Evolutionary conservation across 2,888 invertebrate species (phyloP), one percentile per base, ranked within the genome.

Genomic region (Oligia fasciuncula): DNA sequence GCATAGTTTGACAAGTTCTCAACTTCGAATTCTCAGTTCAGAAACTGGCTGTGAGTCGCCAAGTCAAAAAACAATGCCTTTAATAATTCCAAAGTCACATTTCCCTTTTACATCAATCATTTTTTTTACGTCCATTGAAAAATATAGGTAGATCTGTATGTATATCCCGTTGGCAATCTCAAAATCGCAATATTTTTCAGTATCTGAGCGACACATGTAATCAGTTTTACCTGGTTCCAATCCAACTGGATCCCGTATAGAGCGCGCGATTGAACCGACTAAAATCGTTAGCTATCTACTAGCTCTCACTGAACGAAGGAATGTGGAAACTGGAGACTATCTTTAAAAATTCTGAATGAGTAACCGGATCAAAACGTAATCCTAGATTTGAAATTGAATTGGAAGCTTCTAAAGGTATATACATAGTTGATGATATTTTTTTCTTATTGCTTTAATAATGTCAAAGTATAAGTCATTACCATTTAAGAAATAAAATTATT

Each of bases 241-340:
- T 87, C 76, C 63, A 68, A 73, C 46, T 86, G 80, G 73, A 89
- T 75, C n/a, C 76, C 73, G 65, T 83, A 77, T 0, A 40, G 51
- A 77, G 93, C 79, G 93, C 95, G 46, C 96, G 89, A 90, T 97
- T 97, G 90, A 97, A 85, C 29, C 60, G 54, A 62, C 72, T 84
- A 83, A 85, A 86, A 97, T 75, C 97, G 91, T 80, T 88, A 85
- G 74, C 75, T 51, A 73, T 68, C 73, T 57, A 43, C 72, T 60
- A 46, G 46, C 70, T 76, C 60, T 76, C 75, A 84, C 71, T 83
- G 79, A 66, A 60, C 49, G 77, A 40, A 70, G 62, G 54, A 60
- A 68, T 75, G 75, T 62, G 46, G 66, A 63, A 63, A 77, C 68
- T 54, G 29, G 19, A 68, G 49, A 43, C 19, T 73, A 40, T 86